phyloP scores from a whole-genome alignment of 2,888 invertebrate species.

The Cyrtodaria siliqua region DNA sequence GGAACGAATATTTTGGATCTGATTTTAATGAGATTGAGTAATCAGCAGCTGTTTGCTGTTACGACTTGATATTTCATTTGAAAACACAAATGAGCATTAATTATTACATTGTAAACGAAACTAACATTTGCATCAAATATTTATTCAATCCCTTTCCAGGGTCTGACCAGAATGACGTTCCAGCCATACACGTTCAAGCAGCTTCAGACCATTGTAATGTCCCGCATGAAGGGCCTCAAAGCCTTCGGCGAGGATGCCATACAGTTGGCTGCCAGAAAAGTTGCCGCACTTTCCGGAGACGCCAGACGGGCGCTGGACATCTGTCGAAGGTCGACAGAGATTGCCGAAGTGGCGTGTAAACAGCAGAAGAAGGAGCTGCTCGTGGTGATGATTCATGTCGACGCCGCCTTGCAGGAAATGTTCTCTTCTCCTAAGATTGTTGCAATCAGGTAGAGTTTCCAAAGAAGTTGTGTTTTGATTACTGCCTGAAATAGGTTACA shows the following conservation, averaged over 20 bases:
- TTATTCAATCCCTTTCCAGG: conserved; percentile 86
- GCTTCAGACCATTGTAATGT: conserved; percentile 89
- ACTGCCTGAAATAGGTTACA: no score
- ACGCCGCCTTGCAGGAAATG: conserved; percentile 94
- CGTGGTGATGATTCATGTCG: conserved; percentile 91
- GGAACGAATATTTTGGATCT: no score
- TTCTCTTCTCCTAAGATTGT: conserved; percentile 94
- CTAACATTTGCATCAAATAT: no score
- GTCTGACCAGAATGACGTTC: conserved; percentile 95
- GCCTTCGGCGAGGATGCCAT: conserved; percentile 95
- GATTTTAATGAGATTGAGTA: no score
- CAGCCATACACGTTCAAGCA: conserved; percentile 97
- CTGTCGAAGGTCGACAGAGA: conserved; percentile 95
- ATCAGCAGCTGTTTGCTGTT: no score
- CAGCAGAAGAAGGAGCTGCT: conserved; percentile 70
- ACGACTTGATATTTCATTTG: no score
- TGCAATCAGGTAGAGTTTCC: conserved; percentile 91
- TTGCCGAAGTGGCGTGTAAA: conserved; percentile 88
- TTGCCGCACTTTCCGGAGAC: conserved; percentile 98
- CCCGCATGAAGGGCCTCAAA: conserved; percentile 86
- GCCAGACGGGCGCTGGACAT: conserved; percentile 96
- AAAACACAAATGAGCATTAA: no score
- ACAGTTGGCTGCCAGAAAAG: conserved; percentile 94
- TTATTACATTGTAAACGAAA: no score
- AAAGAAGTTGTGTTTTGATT: no score